Conservation (phyloP, 1,140 invertebrate genomes). For the Drosophila navojoa region DNA sequence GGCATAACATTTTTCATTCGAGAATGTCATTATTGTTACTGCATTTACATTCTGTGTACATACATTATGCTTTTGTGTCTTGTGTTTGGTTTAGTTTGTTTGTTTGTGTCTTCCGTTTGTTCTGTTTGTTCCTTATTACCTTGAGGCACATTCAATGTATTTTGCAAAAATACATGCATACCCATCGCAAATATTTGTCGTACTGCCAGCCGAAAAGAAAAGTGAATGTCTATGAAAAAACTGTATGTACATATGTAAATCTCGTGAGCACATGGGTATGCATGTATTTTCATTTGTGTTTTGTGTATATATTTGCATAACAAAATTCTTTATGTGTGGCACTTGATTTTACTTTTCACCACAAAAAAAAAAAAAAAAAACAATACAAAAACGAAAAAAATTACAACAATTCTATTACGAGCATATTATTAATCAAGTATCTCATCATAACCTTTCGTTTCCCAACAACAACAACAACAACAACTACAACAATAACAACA, state of each 20-base stretch:
- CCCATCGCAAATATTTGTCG: background rate
- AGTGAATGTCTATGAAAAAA: background rate
- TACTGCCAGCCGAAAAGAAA: background rate
- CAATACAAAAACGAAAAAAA: slow-evolving; percentile 24
- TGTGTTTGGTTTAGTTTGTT: slow-evolving; percentile 4
- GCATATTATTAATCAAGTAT: slow-evolving; percentile 76
- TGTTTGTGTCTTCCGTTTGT: slow-evolving; percentile 3
- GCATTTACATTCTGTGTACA: slow-evolving; percentile 44
- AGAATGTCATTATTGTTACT: slow-evolving; percentile 41
- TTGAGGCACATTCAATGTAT: slow-evolving; percentile 40
- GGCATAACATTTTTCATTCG: slow-evolving; percentile 10
- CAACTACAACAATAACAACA: slow-evolving; percentile 55
- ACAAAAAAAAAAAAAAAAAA: slow-evolving; percentile 36
- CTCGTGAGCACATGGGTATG: slow-evolving; percentile 15
- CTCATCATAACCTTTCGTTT: slow-evolving; percentile 78
- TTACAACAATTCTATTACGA: slow-evolving; percentile 49
- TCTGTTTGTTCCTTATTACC: slow-evolving; percentile 4
- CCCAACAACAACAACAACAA: slow-evolving; percentile 69
- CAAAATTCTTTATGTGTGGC: slow-evolving; percentile 65
- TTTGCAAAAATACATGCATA: background rate
- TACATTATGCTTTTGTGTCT: slow-evolving; percentile 22
- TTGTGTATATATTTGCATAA: slow-evolving; percentile 54
- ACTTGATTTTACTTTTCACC: slow-evolving; percentile 56
- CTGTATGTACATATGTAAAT: background rate
- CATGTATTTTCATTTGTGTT: slow-evolving; percentile 53